Evolutionary conservation across 1,140 invertebrate genomes (phyloP), one percentile per base, ranked within the genome.

Genomic region (Drosophila sp.): DNA sequence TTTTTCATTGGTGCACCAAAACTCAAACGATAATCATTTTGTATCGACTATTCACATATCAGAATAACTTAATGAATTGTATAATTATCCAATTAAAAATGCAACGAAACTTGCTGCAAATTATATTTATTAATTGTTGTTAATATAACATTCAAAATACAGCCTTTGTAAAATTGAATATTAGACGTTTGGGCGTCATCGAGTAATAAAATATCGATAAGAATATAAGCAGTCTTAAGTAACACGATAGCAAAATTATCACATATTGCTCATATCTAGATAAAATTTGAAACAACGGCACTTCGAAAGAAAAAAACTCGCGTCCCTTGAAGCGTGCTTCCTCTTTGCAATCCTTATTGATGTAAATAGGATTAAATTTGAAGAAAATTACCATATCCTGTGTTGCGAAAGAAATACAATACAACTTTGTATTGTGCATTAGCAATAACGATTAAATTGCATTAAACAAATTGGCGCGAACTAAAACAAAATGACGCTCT

Each of bases 401-500:
- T 45, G 43, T 4, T 41, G 57, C n/a, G 45, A 46, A n/a, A 13
- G 11, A 21, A 74, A 25, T 29, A 16, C 7, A 41, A 1, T 43
- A 8, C 9, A 27, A 4, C 21, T 18, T 8, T 41, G 27, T 9
- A 7, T n/a, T 25, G 4, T 25, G 4, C 2, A 32, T n/a, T 40
- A 21, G 63, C 4, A 7, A 32, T 32, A 13, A 18, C 14, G 7
- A 41, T 41, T 8, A 16, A 18, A 51, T 48, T 62, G 57, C 7
- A 48, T 11, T 9, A 59, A 14, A 67, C 48, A 36, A 74, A 57
- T 71, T 69, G 69, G 71, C 71, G 71, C 64, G 53, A 36, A 56
- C 16, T 29, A 34, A 70, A 50, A 43, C 21, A 82, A 78, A 72
- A 91, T 91, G 90, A 74, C 83, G 73, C 72, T 94, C 2, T 94